A percentile compares a stretch with the other conserved stretches of the same genome.
Evolutionary conservation across 1,140 invertebrate species (phyloP).

Genomic region (Physella acuta): DNA sequence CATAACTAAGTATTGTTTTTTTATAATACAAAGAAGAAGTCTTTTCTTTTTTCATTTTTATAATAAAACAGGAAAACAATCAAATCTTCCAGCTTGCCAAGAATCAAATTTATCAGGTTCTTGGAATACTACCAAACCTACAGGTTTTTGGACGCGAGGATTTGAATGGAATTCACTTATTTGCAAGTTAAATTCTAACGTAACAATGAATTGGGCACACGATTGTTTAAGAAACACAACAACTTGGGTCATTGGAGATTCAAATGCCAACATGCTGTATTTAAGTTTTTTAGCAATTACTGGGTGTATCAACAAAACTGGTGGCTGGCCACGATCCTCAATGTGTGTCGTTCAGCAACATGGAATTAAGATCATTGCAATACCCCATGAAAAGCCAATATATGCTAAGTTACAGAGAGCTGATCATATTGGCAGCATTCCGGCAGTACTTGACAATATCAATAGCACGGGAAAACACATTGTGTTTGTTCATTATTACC

Average conservation of each 20-base stretch:
- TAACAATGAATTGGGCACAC: neutral
- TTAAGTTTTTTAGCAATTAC: neutral
- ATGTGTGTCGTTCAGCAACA: neutral
- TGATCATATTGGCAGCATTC: neutral
- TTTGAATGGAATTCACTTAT: neutral
- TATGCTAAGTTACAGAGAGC: neutral
- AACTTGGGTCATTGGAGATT: slow-evolving; percentile 11
- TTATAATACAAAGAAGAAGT: too few species aligned
- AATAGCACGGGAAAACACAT: neutral
- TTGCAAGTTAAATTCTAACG: neutral
- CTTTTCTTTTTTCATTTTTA: too few species aligned
- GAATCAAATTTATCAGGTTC: neutral
- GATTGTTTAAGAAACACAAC: slow-evolving; percentile 1
- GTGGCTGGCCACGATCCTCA: neutral
- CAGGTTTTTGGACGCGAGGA: neutral
- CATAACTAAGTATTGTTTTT: too few species aligned
- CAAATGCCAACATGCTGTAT: neutral
- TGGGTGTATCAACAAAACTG: too few species aligned
- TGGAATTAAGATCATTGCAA: neutral
- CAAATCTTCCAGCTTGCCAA: too few species aligned
- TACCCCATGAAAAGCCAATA: slow-evolving; percentile 1
- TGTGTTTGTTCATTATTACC: slow-evolving; percentile 15
- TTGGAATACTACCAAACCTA: slow-evolving; percentile 1
- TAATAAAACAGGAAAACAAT: too few species aligned
- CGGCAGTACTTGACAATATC: neutral